These are phyloP conservation scores for Emydoidea blandingii DNA, from an alignment of 2,797 vertebrate genomes.

Conservation along the genomic window DNA sequence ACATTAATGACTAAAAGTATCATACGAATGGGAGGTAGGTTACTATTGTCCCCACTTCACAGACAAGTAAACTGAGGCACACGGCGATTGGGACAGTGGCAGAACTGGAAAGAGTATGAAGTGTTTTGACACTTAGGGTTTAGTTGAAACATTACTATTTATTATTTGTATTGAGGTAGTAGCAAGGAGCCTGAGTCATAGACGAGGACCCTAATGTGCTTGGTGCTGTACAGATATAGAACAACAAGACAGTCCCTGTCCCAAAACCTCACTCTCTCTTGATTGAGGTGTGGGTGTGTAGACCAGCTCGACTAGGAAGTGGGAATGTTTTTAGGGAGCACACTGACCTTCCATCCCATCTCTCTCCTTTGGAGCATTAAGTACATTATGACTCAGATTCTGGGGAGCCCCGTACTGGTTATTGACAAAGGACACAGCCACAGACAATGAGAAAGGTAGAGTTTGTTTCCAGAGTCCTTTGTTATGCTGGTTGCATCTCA, in stretches of 20 bases:
- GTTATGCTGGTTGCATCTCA: fast-evolving
- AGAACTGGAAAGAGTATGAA: not conserved
- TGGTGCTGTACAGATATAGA: not conserved
- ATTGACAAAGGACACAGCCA: not conserved
- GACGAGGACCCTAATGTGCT: not conserved
- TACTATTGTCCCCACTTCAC: not conserved
- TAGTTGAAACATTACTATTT: not conserved
- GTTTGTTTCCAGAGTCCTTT: not conserved
- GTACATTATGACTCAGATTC: not conserved
- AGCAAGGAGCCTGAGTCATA: not conserved
- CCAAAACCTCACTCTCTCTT: not conserved
- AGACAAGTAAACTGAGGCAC: not conserved
- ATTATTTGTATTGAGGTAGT: not conserved
- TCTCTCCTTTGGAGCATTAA: not conserved
- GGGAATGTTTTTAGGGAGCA: not conserved
- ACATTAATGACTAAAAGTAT: not conserved
- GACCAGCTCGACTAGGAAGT: constrained; percentile 42
- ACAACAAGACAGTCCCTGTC: not conserved
- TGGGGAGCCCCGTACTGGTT: not conserved
- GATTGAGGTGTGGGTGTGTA: not conserved
- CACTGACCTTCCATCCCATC: not conserved
- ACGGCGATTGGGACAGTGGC: not conserved
- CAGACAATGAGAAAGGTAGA: not conserved
- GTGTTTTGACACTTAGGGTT: not conserved
- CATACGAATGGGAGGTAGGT: not conserved